Base-by-base conservation (phyloP, 2,888 invertebrate species). In the Syrista parreyssii region DNA sequence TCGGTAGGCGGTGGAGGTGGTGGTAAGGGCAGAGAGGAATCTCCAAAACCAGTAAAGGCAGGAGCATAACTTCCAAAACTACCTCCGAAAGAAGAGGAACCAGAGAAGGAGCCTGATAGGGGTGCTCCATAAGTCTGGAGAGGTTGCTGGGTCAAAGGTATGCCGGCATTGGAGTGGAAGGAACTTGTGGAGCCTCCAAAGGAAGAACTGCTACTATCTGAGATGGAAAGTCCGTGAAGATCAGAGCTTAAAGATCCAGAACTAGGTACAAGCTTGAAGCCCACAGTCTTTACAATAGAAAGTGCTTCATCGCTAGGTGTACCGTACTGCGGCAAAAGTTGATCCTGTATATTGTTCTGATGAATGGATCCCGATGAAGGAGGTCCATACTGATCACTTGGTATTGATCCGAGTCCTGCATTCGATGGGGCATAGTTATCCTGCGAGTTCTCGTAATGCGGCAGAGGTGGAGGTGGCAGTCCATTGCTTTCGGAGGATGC, bases 281-380 rank as follows among this genome's bases (percentile, higher is more conserved):
- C 92, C 76, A 92, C 89, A 82, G 92, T 92, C 84, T 93, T 92
- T 40, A 92, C 88, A n/a, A 92, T 91, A 68, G 90, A 88, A 78
- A 88, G 78, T 76, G 86, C 83, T 81, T 73, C 77, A 12, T 77
- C 32, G 12, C 74, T 75, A 0, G 84, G 83, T 11, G 79, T 71
- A 69, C 82, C 82, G 34, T 81, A 84, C 68, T 82, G 82, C 12
- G 73, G 82, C 55, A 34, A 78, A n/a, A 77, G 78, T 36, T 78
- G 55, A 36, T 68, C 30, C 72, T 75, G 36, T 35, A 71, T 73
- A 11, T 71, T 6, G 86, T 85, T 74, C 86, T 86, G 1, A 84
- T 76, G 68, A 83, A 78, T 30, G 9, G 55, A 55, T 55, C 55
- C 55, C 55, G 55, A 55, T 0, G 55, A 55, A 9, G 55, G 55